Conservation (phyloP, 2,113 vertebrate species). For the Hepsetus odoe region DNA sequence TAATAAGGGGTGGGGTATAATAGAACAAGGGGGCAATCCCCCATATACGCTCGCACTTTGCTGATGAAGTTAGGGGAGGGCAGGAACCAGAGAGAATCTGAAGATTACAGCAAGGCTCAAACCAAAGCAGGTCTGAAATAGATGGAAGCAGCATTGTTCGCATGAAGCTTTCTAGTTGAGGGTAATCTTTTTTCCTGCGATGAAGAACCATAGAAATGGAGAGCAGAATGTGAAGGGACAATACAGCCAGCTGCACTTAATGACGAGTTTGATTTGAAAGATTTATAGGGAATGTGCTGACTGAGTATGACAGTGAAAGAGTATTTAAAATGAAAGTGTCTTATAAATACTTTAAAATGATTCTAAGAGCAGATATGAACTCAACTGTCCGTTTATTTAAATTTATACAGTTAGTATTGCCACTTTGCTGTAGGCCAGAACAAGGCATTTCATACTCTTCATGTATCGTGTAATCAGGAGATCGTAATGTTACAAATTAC, state of each 20-base stretch:
- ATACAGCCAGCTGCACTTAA: background rate
- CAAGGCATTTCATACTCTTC: too few relatives aligned
- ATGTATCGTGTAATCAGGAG: too few relatives aligned
- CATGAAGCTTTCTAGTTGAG: background rate
- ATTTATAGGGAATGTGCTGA: slow-evolving; percentile 18
- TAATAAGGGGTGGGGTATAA: slow-evolving; percentile 38
- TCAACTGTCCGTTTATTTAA: too few relatives aligned
- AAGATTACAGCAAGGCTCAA: slow-evolving; percentile 13
- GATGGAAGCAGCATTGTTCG: slow-evolving; percentile 1
- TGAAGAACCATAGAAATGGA: slow-evolving; percentile 15
- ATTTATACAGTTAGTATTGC: too few relatives aligned
- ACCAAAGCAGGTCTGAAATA: background rate
- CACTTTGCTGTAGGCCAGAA: too few relatives aligned
- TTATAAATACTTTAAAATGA: slow-evolving; percentile 38
- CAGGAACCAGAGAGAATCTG: slow-evolving; percentile 7
- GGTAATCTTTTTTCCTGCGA: background rate
- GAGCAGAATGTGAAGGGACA: slow-evolving; percentile 2
- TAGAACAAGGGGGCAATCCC: slow-evolving; percentile 43
- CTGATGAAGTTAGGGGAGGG: slow-evolving; percentile 23
- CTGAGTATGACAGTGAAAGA: background rate
- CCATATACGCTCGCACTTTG: background rate
- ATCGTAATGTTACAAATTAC: too few relatives aligned
- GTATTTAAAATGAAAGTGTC: background rate
- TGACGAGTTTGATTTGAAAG: slow-evolving; percentile 1
- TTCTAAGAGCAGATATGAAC: too few relatives aligned